Evolutionary conservation across 1,140 invertebrate genomes (phyloP).

Genomic region (Hyposmocoma kahamanoa): DNA sequence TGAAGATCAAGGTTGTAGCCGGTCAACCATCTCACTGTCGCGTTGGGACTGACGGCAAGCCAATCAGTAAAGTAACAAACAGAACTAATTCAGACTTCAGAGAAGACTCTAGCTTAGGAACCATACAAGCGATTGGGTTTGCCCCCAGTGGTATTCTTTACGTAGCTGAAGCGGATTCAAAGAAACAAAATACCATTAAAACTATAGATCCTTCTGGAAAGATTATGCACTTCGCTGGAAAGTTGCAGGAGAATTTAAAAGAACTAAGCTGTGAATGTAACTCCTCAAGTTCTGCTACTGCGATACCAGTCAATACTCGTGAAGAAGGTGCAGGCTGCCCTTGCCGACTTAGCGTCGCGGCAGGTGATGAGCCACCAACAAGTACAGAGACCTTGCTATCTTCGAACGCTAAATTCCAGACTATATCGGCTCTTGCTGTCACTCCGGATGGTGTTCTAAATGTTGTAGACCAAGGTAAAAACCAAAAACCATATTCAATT

Average conservation of each 20-base stretch:
- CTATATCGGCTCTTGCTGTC: conserved; percentile 93
- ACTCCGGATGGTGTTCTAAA: conserved; percentile 95
- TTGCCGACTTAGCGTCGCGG: conserved; percentile 69
- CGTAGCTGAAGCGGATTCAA: conserved; percentile 93
- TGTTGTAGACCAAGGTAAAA: conserved; percentile 94
- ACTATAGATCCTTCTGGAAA: conserved; percentile 87
- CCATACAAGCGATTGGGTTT: conserved; percentile 89
- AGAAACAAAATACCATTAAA: conserved; percentile 91
- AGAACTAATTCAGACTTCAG: conserved; percentile 57
- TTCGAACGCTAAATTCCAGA: conserved; percentile 91
- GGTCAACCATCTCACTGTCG: conserved; percentile 92
- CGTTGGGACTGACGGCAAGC: conserved; percentile 61
- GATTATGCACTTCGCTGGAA: conserved; percentile 88
- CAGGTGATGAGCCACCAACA: conserved; percentile 79
- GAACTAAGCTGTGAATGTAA: conserved; percentile 76
- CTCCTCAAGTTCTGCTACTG: conserved; percentile 73
- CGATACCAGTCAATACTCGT: conserved; percentile 53
- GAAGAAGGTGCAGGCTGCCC: conserved; percentile 72
- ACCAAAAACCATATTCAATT: too few relatives aligned
- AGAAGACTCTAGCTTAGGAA: conserved; percentile 77
- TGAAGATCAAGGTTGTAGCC: conserved; percentile 92
- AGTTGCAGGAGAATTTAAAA: conserved; percentile 77
- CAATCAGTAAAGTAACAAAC: conserved; percentile 42
- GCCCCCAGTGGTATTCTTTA: conserved; percentile 94
- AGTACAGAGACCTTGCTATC: conserved; percentile 89